Percentiles rank a stretch among this genome's conserved stretches.
phyloP scores from a whole-genome alignment of 1,140 invertebrate species.

The Drosophila melanica region DNA sequence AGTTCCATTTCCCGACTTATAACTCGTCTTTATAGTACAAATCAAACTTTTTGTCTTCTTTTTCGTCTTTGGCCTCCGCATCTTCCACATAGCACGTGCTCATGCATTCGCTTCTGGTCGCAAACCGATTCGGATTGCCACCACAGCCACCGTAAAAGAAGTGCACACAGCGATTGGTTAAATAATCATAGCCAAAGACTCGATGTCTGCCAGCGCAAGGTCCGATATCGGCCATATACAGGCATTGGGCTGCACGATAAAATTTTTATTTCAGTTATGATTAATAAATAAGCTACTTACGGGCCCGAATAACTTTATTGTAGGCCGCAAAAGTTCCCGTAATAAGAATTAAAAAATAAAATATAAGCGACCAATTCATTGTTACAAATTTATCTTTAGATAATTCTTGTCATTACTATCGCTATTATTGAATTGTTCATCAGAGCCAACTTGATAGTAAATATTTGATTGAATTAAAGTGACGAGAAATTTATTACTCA shows the following conservation, averaged over 20 bases:
- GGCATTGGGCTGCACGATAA: constrained; percentile 37
- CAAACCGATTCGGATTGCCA: constrained; percentile 63
- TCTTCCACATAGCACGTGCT: constrained; percentile 35
- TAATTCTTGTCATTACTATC: background rate
- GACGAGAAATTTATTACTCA: too few species aligned
- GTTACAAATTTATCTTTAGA: background rate
- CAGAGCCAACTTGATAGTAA: background rate
- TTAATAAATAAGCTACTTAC: constrained; percentile 22
- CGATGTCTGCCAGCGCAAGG: constrained; percentile 37
- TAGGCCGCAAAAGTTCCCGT: background rate
- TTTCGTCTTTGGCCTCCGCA: constrained; percentile 14
- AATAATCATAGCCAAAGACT: constrained; percentile 61
- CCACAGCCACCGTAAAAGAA: constrained; percentile 62
- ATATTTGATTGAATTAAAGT: too few species aligned
- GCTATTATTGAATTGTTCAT: background rate
- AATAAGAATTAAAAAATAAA: background rate
- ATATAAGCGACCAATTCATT: background rate
- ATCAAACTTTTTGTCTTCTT: constrained; percentile 45
- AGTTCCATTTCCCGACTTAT: background rate
- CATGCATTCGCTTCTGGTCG: constrained; percentile 47
- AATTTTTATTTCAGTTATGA: too few species aligned
- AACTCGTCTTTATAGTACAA: constrained; percentile 37
- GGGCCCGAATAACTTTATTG: constrained; percentile 28
- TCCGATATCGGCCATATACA: constrained; percentile 49
- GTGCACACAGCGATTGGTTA: constrained; percentile 61